Base-by-base conservation (phyloP, 2,888 invertebrate genomes). In the Branchipolynoe longqiensis region DNA sequence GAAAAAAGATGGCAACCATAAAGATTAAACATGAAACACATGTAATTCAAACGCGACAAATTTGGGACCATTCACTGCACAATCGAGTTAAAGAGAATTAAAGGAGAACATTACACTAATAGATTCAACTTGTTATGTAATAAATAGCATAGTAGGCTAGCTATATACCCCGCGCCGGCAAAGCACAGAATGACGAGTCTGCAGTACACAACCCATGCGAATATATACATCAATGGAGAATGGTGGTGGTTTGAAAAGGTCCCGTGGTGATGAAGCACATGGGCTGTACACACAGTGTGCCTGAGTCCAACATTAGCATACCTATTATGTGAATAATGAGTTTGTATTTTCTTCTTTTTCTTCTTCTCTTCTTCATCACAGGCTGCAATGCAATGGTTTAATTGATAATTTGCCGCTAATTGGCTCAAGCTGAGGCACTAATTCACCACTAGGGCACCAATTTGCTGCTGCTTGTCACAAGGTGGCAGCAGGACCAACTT, bases 341-440 rank as follows among this genome's bases (percentile, higher is more conserved):
- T 69, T 69, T 31, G 18, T n/a, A 31, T 31, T 62, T 38, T 14
- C 38, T 69, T 31, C 41, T 3, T 33, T 73, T 36, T 18, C 14
- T 73, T n/a, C n/a, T 12, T 73, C 25, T 73, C 12, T 73, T n/a
- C 73, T n/a, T 33, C 73, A 73, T 78, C 78, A 78, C 78, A 78
- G 78, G 78, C 78, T 78, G 41, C 78, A 78, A 78, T 78, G 78
- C 48, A 78, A 54, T 41, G 78, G 78, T 78, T 41, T 36, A n/a
- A 36, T 69, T 38, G 36, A 69, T 33, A 31, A 41, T 40, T 33
- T 14, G 41, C 78, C 78, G 48, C 41, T 48, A 78, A 12, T 31
- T 41, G 48, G 41, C 78, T 48, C 78, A 78, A 78, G 78, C 78
- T 78, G 78, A 78, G 78, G 78, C 78, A 78, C 78, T 78, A 78